Evolutionary conservation across 1,140 invertebrate species (phyloP).

Genomic region (Atopsyche davidsoni): DNA sequence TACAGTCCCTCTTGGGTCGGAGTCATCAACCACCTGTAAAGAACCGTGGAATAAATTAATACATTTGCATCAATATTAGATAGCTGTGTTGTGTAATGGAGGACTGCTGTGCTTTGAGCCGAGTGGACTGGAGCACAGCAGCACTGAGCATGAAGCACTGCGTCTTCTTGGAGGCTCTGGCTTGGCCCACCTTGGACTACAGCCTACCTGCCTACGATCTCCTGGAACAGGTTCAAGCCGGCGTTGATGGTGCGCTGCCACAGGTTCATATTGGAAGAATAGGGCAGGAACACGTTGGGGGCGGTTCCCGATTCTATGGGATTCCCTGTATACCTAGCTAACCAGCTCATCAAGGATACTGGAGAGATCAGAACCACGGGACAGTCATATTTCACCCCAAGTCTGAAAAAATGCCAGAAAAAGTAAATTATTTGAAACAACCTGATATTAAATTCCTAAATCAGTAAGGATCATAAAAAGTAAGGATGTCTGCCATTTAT

Average conservation of each 20-base stretch:
- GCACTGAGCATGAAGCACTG: too few relatives aligned
- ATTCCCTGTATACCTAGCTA: neutral
- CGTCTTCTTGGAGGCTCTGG: too few relatives aligned
- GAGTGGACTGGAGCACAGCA: too few relatives aligned
- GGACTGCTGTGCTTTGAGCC: too few relatives aligned
- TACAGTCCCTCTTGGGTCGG: conserved; percentile 15
- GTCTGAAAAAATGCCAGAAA: neutral
- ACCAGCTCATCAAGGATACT: neutral
- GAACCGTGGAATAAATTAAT: neutral
- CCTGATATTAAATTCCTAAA: too few relatives aligned
- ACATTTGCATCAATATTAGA: too few relatives aligned
- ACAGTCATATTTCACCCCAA: conserved; percentile 13
- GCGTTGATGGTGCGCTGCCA: conserved; percentile 5
- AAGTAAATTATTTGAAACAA: neutral
- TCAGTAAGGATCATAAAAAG: too few relatives aligned
- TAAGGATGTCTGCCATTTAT: too few relatives aligned
- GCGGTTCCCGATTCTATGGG: conserved; percentile 1
- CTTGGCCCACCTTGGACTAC: too few relatives aligned
- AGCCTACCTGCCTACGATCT: neutral
- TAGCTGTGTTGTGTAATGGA: too few relatives aligned
- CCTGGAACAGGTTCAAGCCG: neutral
- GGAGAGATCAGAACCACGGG: conserved; percentile 6
- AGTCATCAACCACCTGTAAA: conserved; percentile 9
- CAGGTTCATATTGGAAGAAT: conserved; percentile 4
- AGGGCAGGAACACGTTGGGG: neutral